Evolutionary conservation across 2,113 vertebrate species (phyloP), one percentile per base, ranked within the genome.

Genomic region (Nibea albiflora): DNA sequence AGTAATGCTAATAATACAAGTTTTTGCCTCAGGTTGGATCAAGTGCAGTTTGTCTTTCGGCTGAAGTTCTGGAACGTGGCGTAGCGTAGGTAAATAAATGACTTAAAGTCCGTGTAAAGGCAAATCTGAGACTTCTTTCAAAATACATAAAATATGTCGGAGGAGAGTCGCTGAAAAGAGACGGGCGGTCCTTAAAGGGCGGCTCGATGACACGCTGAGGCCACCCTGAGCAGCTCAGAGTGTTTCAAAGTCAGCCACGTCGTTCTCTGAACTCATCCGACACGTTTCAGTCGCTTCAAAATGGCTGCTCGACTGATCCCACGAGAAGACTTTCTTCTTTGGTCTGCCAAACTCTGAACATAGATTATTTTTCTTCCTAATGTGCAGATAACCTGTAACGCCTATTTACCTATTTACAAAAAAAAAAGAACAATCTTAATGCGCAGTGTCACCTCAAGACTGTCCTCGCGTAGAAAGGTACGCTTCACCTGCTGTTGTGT

Each of bases 401-500:
- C n/a, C 8, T 3, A 50, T 61, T 77, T 52, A 49, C 16, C 42
- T 46, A 26, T 64, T 52, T 24, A 49, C 16, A 28, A 54, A 52
- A 20, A 9, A 0, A 9, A 9, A 52, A 1, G 12, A 10, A 53
- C 11, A 12, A 60, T 42, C 10, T 81, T 53, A 3, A 61, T 28
- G 12, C 11, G 10, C 52, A 58, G 62, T 47, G 63, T 69, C 49
- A 58, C 49, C 16, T 85, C 28, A 61, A 65, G 10, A 73, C 69
- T 66, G 47, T 76, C 53, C 58, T 85, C 22, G 19, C 81, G 75
- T 65, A 53, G 57, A 77, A 12, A 69, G 11, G 44, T 26, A 15
- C 65, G 60, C 62, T 84, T 81, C 64, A 86, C 69, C 61, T 74
- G 77, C 84, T 76, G 76, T 63, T 76, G 73, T 88, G 70, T 82